Percentiles rank a stretch among this genome's conserved stretches.
Evolutionary conservation across 2,113 vertebrate genomes (phyloP).

Genomic region (Morone saxatilis): DNA sequence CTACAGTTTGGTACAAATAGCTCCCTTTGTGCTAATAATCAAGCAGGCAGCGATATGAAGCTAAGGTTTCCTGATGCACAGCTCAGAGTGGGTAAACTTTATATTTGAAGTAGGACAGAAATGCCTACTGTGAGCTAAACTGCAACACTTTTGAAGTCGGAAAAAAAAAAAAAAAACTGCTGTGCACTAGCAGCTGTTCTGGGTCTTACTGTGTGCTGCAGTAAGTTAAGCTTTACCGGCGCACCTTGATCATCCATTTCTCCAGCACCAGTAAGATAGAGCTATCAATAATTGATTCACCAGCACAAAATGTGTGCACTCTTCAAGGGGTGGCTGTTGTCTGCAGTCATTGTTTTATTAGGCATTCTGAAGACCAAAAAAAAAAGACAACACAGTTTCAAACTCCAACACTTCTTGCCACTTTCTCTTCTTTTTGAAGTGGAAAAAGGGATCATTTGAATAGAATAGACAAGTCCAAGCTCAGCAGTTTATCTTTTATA

Average conservation of each 20-base stretch:
- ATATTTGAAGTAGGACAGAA: conserved; percentile 50
- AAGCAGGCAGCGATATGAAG: conserved; percentile 34
- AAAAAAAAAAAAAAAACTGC: conserved; percentile 6
- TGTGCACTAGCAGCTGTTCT: background rate
- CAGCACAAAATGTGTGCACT: conserved; percentile 39
- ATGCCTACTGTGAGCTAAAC: conserved; percentile 43
- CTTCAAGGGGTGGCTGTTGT: conserved; percentile 44
- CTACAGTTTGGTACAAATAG: conserved; percentile 40
- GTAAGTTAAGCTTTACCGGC: conserved; percentile 46
- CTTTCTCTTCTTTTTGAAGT: conserved; percentile 47
- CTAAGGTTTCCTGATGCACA: conserved; percentile 53
- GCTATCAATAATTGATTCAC: conserved; percentile 68
- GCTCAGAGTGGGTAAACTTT: conserved; percentile 42
- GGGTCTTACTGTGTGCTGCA: conserved; percentile 22
- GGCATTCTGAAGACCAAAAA: conserved; percentile 12
- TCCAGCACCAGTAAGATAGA: conserved; percentile 25
- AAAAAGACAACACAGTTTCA: conserved; percentile 22
- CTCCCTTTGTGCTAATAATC: conserved; percentile 37
- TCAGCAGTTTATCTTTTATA: conserved; percentile 36
- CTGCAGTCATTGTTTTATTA: conserved; percentile 52
- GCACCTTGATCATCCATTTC: conserved; percentile 61
- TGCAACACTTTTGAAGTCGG: conserved; percentile 45
- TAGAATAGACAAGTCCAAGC: conserved; percentile 43
- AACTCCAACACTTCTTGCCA: conserved; percentile 19
- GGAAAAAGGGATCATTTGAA: conserved; percentile 19